Evolutionary conservation across 2,888 invertebrate species (phyloP).

Genomic region (Stramonita haemastoma): DNA sequence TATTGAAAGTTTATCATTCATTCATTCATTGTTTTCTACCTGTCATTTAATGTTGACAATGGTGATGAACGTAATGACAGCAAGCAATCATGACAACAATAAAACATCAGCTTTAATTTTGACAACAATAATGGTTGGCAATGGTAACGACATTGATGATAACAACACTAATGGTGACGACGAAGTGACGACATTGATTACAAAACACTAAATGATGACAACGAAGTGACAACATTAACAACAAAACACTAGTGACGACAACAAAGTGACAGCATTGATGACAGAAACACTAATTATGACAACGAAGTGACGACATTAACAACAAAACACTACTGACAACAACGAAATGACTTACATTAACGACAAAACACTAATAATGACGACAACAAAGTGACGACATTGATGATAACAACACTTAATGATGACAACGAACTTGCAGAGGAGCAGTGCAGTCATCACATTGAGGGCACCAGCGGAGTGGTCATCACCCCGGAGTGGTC

Average conservation of each 20-base stretch:
- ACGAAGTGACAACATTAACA: background rate
- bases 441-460: background rate
- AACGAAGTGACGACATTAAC: background rate
- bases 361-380: background rate
- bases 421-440: background rate
- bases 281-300: background rate
- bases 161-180: background rate
- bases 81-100: background rate
- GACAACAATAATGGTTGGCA: background rate
- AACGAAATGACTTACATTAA: background rate
- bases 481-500: slow-evolving; percentile 7
- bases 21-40: too few species aligned
- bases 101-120: too few species aligned
- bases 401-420: background rate
- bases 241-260: background rate
- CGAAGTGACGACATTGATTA: background rate
- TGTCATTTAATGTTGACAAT: background rate
- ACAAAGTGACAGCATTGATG: background rate
- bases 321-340: too few species aligned
- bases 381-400: background rate
- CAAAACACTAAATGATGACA: too few species aligned
- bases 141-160: background rate
- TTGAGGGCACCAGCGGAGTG: background rate
- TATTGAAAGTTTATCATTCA: too few species aligned
- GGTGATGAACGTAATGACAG: background rate